These are phyloP conservation scores for Tretioscincus oriximinensis DNA, from an alignment of 2,113 vertebrate genomes.

Conservation along the genomic window DNA sequence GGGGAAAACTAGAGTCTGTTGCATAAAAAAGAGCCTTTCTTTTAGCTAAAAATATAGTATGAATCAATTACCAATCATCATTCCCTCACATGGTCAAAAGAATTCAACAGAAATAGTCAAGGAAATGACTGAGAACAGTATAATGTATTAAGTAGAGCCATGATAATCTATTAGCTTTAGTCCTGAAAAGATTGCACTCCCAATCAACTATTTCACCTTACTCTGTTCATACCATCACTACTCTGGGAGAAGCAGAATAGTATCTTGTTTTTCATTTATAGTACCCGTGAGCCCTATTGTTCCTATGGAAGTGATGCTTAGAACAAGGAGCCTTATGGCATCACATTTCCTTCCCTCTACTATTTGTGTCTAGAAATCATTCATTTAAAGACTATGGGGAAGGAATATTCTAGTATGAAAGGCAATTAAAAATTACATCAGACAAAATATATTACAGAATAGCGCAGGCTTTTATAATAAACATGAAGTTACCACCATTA, in stretches of 20 bases:
- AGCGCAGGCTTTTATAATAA: constrained; percentile 29
- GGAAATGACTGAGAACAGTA: not conserved
- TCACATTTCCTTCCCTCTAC: not conserved
- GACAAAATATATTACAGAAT: not conserved
- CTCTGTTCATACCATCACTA: no score
- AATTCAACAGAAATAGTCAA: not conserved
- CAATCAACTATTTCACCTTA: no score
- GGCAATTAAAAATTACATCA: not conserved
- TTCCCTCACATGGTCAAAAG: not conserved
- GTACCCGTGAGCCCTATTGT: no score
- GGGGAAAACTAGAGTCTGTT: no score
- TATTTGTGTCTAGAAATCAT: not conserved
- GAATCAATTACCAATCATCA: no score
- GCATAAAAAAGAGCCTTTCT: no score
- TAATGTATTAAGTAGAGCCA: no score
- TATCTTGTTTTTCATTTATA: no score
- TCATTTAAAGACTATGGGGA: not conserved
- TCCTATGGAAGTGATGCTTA: no score
- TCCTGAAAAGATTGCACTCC: not conserved
- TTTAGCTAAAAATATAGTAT: no score
- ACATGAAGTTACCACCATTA: constrained; percentile 20
- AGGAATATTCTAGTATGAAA: not conserved
- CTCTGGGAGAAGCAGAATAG: no score
- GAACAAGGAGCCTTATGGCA: no score
- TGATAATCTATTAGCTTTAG: not conserved